Percentiles rank a stretch among this genome's conserved stretches.
phyloP scores from a whole-genome alignment of 2,113 vertebrate genomes.

The Genyomyrus donnyi region DNA sequence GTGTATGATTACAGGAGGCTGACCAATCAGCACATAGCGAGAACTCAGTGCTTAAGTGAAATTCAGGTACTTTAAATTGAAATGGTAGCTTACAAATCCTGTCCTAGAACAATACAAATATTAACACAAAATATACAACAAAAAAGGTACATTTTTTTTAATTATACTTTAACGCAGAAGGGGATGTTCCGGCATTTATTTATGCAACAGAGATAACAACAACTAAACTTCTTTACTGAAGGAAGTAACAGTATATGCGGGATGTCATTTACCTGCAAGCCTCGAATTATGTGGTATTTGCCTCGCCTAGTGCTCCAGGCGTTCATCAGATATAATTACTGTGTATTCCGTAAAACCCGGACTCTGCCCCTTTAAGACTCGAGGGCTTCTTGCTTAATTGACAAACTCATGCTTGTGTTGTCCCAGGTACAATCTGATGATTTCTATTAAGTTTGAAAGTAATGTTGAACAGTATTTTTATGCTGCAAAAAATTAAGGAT shows the following conservation, averaged over 20 bases:
- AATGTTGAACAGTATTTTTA: not conserved
- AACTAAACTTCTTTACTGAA: not conserved
- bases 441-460: not conserved
- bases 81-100: not conserved
- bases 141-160: too few relatives aligned
- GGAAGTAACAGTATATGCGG: not conserved
- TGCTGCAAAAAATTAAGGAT: not conserved
- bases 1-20: not conserved
- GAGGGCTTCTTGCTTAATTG: not conserved
- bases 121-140: not conserved
- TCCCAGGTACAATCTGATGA: not conserved
- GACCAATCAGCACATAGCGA: not conserved
- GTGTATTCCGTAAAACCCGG: not conserved
- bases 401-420: not conserved
- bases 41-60: not conserved
- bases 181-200: not conserved
- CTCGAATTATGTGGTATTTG: not conserved
- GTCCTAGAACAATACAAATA: not conserved
- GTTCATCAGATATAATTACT: not conserved
- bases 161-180: not conserved
- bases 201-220: not conserved
- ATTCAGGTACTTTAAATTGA: not conserved
- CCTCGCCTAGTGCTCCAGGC: not conserved
- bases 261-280: too few relatives aligned
- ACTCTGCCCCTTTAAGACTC: not conserved